Conservation (phyloP, 2,888 invertebrate genomes). For the Criorhina ranunculi region DNA sequence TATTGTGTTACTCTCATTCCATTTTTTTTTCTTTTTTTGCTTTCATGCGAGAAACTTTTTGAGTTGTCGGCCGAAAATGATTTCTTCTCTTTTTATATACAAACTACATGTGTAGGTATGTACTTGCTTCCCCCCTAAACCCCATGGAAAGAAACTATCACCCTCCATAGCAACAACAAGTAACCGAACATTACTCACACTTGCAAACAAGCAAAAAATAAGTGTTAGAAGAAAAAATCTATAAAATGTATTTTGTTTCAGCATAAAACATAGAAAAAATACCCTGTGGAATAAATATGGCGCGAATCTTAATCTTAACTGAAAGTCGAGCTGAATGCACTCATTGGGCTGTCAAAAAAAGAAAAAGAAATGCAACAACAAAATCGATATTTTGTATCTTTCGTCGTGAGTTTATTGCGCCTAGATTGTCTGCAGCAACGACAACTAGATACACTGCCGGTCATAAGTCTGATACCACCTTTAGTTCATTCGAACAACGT, state of each 20-base stretch:
- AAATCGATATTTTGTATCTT: constrained; percentile 39
- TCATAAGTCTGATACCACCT: too few species aligned
- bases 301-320: constrained; percentile 42
- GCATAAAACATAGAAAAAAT: constrained; percentile 30
- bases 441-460: too few species aligned
- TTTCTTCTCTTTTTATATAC: constrained; percentile 33
- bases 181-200: constrained; percentile 53
- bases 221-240: constrained; percentile 13
- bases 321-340: constrained; percentile 13
- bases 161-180: constrained; percentile 60
- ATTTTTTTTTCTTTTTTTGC: too few species aligned
- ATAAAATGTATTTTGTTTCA: constrained; percentile 12
- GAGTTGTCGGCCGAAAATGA: constrained; percentile 75
- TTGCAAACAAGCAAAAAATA: constrained; percentile 11
- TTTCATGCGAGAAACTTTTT: constrained; percentile 45
- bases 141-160: constrained; percentile 50
- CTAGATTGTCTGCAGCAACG: constrained; percentile 10
- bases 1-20: constrained; percentile 29
- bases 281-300: constrained; percentile 17
- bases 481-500: too few species aligned
- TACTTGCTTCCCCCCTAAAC: background rate
- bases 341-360: constrained; percentile 1
- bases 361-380: background rate
- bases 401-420: constrained; percentile 25
- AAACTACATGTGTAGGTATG: constrained; percentile 24